phyloP scores from a whole-genome alignment of 2,113 vertebrate genomes.

The Calyptomena viridis region DNA sequence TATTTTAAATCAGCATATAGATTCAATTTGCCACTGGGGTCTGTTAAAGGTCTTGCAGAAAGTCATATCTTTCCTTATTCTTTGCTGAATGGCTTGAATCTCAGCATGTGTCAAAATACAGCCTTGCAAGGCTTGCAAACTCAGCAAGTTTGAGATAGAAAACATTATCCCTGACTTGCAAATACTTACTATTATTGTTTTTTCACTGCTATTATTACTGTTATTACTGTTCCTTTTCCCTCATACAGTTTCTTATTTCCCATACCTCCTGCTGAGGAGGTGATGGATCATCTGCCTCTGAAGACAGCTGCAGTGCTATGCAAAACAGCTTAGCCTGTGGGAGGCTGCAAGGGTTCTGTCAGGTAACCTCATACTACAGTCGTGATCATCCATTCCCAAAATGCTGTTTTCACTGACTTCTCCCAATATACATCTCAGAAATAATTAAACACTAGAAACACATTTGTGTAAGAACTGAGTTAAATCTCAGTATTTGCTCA shows the following conservation, averaged over 20 bases:
- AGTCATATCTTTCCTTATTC: neutral
- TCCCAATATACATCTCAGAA: neutral
- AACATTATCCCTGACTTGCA: neutral
- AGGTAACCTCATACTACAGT: neutral
- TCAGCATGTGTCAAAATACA: neutral
- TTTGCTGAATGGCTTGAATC: constrained; percentile 12
- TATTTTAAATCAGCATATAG: neutral
- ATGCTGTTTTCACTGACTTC: neutral
- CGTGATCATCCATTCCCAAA: neutral
- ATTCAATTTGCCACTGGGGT: neutral
- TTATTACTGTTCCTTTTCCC: neutral
- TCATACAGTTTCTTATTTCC: neutral
- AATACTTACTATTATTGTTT: neutral
- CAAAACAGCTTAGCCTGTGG: neutral
- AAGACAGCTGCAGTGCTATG: neutral
- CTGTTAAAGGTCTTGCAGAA: neutral
- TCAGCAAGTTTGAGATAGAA: neutral
- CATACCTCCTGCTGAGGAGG: neutral
- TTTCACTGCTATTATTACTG: neutral
- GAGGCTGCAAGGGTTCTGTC: neutral
- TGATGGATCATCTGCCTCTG: neutral
- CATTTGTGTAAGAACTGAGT: neutral
- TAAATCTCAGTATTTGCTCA: neutral
- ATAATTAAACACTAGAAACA: neutral
- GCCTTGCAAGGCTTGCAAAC: neutral